Evolutionary conservation across 2,888 invertebrate species (phyloP), one percentile per base, ranked within the genome.

Genomic region (Drosophila gaucha): DNA sequence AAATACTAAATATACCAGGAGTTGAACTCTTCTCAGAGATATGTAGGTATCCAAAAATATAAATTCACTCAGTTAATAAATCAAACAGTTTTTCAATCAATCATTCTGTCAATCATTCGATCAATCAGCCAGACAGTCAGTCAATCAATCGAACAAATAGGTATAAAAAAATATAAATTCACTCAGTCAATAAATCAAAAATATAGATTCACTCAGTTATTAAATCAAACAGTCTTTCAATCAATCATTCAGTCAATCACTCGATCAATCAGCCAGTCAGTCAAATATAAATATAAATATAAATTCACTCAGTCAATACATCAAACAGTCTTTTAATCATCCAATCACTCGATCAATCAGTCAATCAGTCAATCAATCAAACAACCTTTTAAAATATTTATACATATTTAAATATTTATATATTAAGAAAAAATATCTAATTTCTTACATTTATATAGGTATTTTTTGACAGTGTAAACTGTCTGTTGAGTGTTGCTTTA

Each of bases 381-480:
- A 20, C 20, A 38, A n/a, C n/a, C n/a, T n/a, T n/a, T n/a, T n/a
- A n/a, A n/a, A n/a, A n/a, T n/a, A n/a, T 5, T 22, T 3, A 38
- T n/a, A 9, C 10, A 28, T 9, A 36, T 36, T 3, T 36, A 36
- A 14, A 41, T 41, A 41, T 26, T 26, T 41, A 9, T 1, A n/a
- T n/a, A n/a, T n/a, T n/a, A n/a, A n/a, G n/a, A n/a, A 14, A 16
- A 41, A 41, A 41, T 26, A 41, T 26, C 24, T 14, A 14, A 41
- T 14, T 41, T 24, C 38, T 6, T n/a, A 1, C 2, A 39, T 6
- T 9, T 41, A 24, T 14, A 2, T 24, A 14, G 14, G 14, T 10
- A 41, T 41, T 41, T 41, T 26, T 26, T 10, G 26, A 26, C 16
- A 41, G 41, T 41, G 24, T 26, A 26, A 41, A 26, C 43, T 12